Conservation (phyloP, 2,797 vertebrate species). For the Leuciscus waleckii region DNA sequence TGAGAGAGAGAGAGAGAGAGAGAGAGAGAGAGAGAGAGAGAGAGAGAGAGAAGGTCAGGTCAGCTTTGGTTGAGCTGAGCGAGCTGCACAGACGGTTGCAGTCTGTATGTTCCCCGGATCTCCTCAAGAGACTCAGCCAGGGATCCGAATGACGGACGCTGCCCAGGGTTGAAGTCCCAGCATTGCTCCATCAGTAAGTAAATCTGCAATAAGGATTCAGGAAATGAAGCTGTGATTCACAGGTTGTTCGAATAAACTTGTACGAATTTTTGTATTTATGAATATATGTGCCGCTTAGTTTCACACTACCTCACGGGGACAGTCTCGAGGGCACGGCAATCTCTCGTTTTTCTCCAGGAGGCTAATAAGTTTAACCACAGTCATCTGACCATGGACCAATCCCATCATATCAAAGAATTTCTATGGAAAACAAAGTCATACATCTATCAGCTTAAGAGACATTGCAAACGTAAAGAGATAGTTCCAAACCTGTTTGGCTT, state of each 20-base stretch:
- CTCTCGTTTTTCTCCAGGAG: constrained; percentile 80
- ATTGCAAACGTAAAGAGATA: neutral
- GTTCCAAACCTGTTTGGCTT: neutral
- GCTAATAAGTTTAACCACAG: constrained; percentile 79
- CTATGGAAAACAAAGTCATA: constrained; percentile 70
- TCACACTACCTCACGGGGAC: constrained; percentile 82
- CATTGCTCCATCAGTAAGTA: constrained; percentile 84
- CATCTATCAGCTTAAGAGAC: neutral
- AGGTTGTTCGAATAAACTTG: neutral
- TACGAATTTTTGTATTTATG: neutral
- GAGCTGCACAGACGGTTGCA: constrained; percentile 66
- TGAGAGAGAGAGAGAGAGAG: constrained; percentile 36
- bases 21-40: neutral
- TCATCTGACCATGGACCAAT: constrained; percentile 80
- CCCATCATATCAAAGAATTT: constrained; percentile 87
- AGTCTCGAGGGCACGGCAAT: constrained; percentile 82
- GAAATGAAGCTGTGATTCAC: neutral
- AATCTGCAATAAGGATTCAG: constrained; percentile 66
- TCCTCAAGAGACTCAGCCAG: constrained; percentile 79
- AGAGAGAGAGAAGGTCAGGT: neutral
- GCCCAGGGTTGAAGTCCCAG: constrained; percentile 80
- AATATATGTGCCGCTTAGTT: constrained; percentile 3
- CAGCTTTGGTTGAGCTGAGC: constrained; percentile 71
- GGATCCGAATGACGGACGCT: constrained; percentile 82
- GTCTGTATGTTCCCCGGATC: constrained; percentile 74